phyloP scores from a whole-genome alignment of 1,140 invertebrate genomes.

The Drosophila gunungcola region DNA sequence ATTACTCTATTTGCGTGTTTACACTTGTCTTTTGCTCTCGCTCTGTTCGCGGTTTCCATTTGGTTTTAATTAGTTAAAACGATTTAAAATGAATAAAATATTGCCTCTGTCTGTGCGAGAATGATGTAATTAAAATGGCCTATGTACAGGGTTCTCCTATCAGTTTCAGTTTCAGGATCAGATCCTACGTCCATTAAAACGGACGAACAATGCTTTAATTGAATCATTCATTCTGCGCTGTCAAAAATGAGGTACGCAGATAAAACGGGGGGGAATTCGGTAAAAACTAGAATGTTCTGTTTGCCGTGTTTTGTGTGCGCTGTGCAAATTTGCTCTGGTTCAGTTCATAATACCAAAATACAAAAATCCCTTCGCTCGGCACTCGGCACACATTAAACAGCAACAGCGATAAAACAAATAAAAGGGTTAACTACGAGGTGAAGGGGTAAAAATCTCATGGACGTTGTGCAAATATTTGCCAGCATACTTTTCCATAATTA shows the following conservation, averaged over 20 bases:
- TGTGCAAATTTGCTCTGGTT: constrained; percentile 44
- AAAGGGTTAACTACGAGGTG: constrained; percentile 1
- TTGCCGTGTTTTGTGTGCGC: constrained; percentile 22
- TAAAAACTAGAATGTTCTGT: constrained; percentile 31
- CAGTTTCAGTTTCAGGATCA: not conserved
- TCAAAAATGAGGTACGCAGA: constrained; percentile 57
- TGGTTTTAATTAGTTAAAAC: constrained; percentile 78
- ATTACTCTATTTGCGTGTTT: constrained; percentile 50
- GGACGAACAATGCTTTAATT: constrained; percentile 45
- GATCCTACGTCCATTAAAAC: constrained; percentile 26
- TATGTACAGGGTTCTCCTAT: constrained; percentile 35
- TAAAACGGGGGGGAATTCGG: not conserved
- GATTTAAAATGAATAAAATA: constrained; percentile 65
- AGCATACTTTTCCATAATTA: constrained; percentile 53
- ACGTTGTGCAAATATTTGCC: constrained; percentile 66
- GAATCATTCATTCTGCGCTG: constrained; percentile 44
- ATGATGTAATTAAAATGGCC: constrained; percentile 58
- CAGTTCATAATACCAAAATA: constrained; percentile 69
- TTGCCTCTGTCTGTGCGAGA: constrained; percentile 35
- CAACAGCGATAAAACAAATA: constrained; percentile 41
- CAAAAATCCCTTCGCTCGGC: constrained; percentile 59
- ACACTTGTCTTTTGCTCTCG: constrained; percentile 41
- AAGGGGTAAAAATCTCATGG: constrained; percentile 26
- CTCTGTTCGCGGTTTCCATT: constrained; percentile 62
- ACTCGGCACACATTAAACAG: constrained; percentile 40